Evolutionary conservation across 2,113 vertebrate species (phyloP).

Genomic region (Amblyopsis rosae): DNA sequence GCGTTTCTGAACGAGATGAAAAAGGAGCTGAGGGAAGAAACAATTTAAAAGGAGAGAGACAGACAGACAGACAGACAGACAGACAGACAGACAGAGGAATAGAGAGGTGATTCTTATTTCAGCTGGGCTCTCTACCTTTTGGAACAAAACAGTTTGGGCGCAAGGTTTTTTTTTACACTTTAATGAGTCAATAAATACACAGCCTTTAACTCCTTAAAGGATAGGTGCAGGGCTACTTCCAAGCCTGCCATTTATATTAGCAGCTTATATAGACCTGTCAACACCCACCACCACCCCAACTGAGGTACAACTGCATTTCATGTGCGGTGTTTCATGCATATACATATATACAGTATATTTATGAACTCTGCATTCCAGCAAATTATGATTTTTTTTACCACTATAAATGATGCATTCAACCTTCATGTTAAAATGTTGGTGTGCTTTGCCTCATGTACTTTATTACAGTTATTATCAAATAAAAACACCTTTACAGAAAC

Average conservation of each 20-base stretch:
- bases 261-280: conserved; percentile 90
- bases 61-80: conserved; percentile 2
- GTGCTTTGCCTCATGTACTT: conserved; percentile 22
- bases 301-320: conserved; percentile 70
- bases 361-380: conserved; percentile 77
- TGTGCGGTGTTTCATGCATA: conserved; percentile 66
- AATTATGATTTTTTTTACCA: conserved; percentile 59
- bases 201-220: conserved; percentile 78
- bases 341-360: conserved; percentile 63
- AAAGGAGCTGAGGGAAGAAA: conserved; percentile 51
- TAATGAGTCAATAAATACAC: conserved; percentile 81
- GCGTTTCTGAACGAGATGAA: conserved; percentile 44
- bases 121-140: conserved; percentile 48
- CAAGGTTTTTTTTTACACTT: conserved; percentile 57
- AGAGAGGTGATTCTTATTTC: conserved; percentile 57
- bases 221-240: conserved; percentile 77
- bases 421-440: neutral
- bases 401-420: conserved; percentile 35
- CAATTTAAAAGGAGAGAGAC: conserved; percentile 41
- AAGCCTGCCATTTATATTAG: conserved; percentile 82
- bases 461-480: conserved; percentile 61
- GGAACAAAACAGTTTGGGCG: conserved; percentile 54
- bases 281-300: conserved; percentile 74
- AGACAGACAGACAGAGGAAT: neutral
- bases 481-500: conserved; percentile 60